These are phyloP conservation scores for Bostrychus sinensis DNA, from an alignment of 2,113 vertebrate species.

Conservation along the genomic window DNA sequence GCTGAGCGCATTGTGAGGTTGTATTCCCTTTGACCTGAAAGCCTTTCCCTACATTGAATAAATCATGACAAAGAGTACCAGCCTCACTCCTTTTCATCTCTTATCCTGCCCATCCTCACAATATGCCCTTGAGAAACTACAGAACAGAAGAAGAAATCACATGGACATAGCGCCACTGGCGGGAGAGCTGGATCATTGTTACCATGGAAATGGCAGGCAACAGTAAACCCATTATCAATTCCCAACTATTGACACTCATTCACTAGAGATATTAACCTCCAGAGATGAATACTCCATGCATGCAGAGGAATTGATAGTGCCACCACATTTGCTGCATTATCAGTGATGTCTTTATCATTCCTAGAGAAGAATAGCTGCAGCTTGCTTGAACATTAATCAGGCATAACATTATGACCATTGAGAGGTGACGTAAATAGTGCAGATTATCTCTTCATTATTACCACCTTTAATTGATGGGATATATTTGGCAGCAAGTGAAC, in stretches of 20 bases:
- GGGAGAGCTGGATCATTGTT: slow-evolving; percentile 67
- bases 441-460: not conserved
- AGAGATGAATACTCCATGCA: slow-evolving; percentile 61
- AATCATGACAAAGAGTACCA: slow-evolving; percentile 64
- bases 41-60: slow-evolving; percentile 65
- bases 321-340: slow-evolving; percentile 53
- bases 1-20: slow-evolving; percentile 43
- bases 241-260: slow-evolving; percentile 75
- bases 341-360: slow-evolving; percentile 74
- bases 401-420: slow-evolving; percentile 4
- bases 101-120: slow-evolving; percentile 49
- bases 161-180: slow-evolving; percentile 35
- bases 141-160: slow-evolving; percentile 46
- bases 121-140: slow-evolving; percentile 70
- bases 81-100: slow-evolving; percentile 58
- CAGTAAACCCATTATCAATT: slow-evolving; percentile 72
- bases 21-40: slow-evolving; percentile 68
- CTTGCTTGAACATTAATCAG: slow-evolving; percentile 55
- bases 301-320: slow-evolving; percentile 67
- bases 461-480: not conserved
- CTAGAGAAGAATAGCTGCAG: slow-evolving; percentile 52
- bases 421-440: not conserved
- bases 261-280: slow-evolving; percentile 77
- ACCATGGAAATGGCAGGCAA: slow-evolving; percentile 76
- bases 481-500: not conserved